Evolutionary conservation across 1,140 invertebrate genomes (phyloP).

Genomic region (Grapholita molesta): DNA sequence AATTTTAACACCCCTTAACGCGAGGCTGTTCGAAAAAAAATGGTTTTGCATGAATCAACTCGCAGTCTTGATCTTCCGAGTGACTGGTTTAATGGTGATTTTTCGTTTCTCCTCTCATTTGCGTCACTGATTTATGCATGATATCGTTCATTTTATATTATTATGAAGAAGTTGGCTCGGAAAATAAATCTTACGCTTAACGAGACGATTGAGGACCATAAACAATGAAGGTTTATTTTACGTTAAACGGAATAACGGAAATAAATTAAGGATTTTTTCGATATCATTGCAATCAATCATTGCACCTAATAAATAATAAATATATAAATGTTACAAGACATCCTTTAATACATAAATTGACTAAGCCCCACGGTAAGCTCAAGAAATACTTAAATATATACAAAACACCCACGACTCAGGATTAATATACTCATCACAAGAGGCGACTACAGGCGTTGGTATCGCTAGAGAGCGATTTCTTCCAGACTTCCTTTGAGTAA

Average conservation of each 20-base stretch:
- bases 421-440: too few relatives aligned
- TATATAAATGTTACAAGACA: too few relatives aligned
- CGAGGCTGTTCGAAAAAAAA: not conserved
- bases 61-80: constrained; percentile 13
- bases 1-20: not conserved
- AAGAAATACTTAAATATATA: too few relatives aligned
- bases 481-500: too few relatives aligned
- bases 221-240: not conserved
- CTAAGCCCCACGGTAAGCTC: too few relatives aligned
- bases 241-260: not conserved
- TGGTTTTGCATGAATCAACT: constrained; percentile 15
- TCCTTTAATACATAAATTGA: too few relatives aligned
- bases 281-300: too few relatives aligned
- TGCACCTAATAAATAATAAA: too few relatives aligned
- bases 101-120: constrained; percentile 16
- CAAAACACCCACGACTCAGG: too few relatives aligned
- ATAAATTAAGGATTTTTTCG: not conserved
- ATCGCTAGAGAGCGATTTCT: too few relatives aligned
- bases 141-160: constrained; percentile 16
- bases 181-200: constrained; percentile 7
- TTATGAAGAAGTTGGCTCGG: not conserved
- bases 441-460: too few relatives aligned
- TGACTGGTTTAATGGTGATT: constrained; percentile 15
- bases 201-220: constrained; percentile 7
- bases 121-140: constrained; percentile 14